These are phyloP conservation scores for Tragelaphus scriptus DNA, from an alignment of 2,113 vertebrate species.

Conservation along the genomic window DNA sequence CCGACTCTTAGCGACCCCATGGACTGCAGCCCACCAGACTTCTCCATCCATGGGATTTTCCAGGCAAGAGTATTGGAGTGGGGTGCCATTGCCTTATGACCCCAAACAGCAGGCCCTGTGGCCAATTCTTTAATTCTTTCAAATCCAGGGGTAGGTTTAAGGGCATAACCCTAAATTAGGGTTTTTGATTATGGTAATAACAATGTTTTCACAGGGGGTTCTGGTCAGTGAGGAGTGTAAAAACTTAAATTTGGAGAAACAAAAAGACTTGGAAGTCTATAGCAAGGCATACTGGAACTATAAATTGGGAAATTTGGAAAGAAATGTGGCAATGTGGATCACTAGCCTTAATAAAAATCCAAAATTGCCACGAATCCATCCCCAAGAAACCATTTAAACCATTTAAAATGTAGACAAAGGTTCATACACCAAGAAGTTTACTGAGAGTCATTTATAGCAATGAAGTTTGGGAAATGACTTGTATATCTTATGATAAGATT, in stretches of 20 bases:
- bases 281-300: neutral
- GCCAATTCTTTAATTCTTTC: neutral
- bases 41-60: too few relatives aligned
- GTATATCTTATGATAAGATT: neutral
- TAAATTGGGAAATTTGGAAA: slow-evolving; percentile 8
- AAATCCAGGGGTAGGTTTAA: neutral
- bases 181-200: neutral
- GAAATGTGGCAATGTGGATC: neutral
- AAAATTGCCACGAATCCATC: neutral
- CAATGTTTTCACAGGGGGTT: neutral
- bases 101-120: neutral
- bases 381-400: neutral
- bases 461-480: slow-evolving; percentile 22
- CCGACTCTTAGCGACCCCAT: too few relatives aligned
- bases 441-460: neutral
- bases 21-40: too few relatives aligned
- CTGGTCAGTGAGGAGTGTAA: neutral
- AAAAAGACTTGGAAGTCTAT: neutral
- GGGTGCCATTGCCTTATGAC: neutral
- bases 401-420: neutral
- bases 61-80: too few relatives aligned
- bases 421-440: neutral
- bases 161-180: neutral
- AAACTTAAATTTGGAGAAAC: neutral
- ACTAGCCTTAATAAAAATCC: neutral